Evolutionary conservation across 2,113 vertebrate genomes (phyloP).

Genomic region (Rhinolophus ferrumequinum): DNA sequence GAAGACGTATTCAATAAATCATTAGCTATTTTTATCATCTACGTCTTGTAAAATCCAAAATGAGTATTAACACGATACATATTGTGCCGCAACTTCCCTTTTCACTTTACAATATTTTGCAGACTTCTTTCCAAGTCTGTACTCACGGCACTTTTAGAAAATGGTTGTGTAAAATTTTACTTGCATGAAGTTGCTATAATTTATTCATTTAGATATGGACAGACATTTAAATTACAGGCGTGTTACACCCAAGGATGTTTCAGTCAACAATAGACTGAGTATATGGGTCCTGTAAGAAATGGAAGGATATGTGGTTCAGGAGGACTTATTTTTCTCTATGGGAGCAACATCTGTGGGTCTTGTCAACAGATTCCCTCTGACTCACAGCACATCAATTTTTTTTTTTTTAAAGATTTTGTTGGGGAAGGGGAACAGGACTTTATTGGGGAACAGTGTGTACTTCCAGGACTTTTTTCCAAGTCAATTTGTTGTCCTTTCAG

Average conservation of each 20-base stretch:
- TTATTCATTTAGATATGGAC: conserved; percentile 9
- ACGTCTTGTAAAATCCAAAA: conserved; percentile 28
- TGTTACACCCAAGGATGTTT: neutral
- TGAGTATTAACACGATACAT: neutral
- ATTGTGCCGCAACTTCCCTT: neutral
- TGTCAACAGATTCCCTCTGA: neutral
- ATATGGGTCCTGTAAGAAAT: neutral
- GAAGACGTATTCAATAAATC: neutral
- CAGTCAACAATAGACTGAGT: too few relatives aligned
- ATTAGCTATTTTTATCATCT: conserved; percentile 50
- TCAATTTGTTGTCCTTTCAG: too few relatives aligned
- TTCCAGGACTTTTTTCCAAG: too few relatives aligned
- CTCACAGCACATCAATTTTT: neutral
- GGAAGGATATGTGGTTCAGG: neutral
- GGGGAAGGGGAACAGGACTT: too few relatives aligned
- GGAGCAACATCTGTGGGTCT: neutral
- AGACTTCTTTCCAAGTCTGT: conserved; percentile 54
- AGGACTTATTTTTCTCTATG: neutral
- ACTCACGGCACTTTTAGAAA: conserved; percentile 20
- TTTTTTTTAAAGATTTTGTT: too few relatives aligned
- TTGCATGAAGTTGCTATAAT: neutral
- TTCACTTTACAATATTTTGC: conserved; percentile 36
- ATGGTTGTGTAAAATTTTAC: neutral
- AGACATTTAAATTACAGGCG: neutral
- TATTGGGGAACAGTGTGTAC: too few relatives aligned